Percentiles rank a stretch among this genome's conserved stretches.
phyloP scores from a whole-genome alignment of 2,888 invertebrate species.

The Eupithecia tripunctaria region DNA sequence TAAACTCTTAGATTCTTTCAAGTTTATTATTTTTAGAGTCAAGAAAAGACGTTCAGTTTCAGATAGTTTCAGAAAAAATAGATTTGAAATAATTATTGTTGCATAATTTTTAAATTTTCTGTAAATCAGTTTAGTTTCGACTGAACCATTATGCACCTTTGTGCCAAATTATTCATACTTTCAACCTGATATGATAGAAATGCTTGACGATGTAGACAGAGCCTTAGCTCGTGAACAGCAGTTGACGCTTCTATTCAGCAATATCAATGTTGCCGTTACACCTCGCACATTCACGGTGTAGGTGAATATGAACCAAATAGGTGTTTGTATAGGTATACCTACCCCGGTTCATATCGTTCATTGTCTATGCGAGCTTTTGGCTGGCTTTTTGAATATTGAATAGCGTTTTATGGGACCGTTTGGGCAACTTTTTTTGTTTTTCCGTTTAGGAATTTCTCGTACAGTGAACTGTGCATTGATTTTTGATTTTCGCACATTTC shows the following conservation, averaged over 20 bases:
- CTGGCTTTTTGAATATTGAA: conserved; percentile 9
- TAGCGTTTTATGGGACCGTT: neutral
- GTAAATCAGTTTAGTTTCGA: neutral
- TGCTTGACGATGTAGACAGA: conserved; percentile 18
- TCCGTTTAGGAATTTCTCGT: neutral
- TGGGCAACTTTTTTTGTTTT: neutral
- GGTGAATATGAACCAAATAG: conserved; percentile 1
- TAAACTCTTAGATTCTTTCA: no score
- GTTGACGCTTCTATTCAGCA: conserved; percentile 33
- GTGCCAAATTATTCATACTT: neutral
- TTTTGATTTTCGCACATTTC: neutral
- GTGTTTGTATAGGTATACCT: neutral
- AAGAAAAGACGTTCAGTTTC: no score
- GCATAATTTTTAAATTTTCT: neutral
- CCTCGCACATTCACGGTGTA: conserved; percentile 11
- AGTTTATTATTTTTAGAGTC: no score
- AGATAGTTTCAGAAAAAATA: no score
- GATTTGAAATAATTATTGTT: neutral
- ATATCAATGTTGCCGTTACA: conserved; percentile 29
- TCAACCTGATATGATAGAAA: neutral
- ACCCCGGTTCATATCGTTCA: conserved; percentile 14
- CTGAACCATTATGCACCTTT: neutral
- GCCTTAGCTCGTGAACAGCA: conserved; percentile 14
- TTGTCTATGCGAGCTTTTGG: conserved; percentile 16
- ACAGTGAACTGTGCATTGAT: no score